Base-by-base conservation (phyloP, 2,797 vertebrate genomes). In the Brachyalestes nurse region DNA sequence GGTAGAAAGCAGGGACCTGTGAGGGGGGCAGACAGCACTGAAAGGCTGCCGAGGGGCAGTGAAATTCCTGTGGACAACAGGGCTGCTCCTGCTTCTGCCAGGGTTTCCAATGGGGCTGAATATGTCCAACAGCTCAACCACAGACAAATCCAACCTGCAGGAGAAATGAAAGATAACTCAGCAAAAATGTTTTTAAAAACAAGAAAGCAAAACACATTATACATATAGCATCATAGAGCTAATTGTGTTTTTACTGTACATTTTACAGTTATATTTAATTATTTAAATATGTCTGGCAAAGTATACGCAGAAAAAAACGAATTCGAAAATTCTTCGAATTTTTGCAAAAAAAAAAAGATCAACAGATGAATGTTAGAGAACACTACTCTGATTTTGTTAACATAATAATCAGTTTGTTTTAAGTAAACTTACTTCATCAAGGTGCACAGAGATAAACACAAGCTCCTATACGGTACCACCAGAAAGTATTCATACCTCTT, bases 61-160 rank as follows among this genome's bases (percentile, higher is more conserved):
- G 0, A 73, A 70, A 55, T 85, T 80, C 87, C 89, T 88, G 51
- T 60, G 83, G 55, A 88, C 65, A 16, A 84, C 75, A 16, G 75
- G 76, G 45, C 65, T 67, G 70, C 71, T 8, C 77, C 79, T 89
- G 80, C 47, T 78, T 62, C 69, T 85, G 78, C 86, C 83, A 1
- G 82, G 49, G 38, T 88, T 86, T 78, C 94, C 87, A 28, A 91
- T 38, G 0, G 94, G 95, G 87, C 93, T 96, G 75, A 97, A 87
- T 65, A 94, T 91, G 75, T 96, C 94, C 87, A 97, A 88, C 88
- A 98, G 88, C 79, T 97, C 95, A 64, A 94, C 89, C 77, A 96
- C 85, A 83, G 95, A 96, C 2, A 95, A 88, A 82, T 97, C 92
- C 0, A 93, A 94, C 88, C 97, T 99, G 88, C 61, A 88, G 69